These are phyloP conservation scores for Nesoenas mayeri DNA, from an alignment of 2,113 vertebrate species.

Conservation along the genomic window DNA sequence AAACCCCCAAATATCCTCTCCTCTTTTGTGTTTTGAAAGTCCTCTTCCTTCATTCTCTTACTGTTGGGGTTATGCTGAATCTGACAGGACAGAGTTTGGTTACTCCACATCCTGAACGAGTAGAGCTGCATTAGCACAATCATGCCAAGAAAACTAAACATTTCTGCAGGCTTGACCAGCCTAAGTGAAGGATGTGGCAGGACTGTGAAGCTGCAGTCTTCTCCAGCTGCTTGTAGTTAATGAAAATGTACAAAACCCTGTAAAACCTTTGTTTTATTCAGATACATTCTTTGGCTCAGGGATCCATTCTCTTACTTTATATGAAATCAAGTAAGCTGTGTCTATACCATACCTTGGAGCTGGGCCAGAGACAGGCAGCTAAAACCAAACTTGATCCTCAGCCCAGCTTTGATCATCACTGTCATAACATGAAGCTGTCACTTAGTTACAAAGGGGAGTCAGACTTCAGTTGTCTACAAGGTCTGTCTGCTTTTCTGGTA, in stretches of 20 bases:
- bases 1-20: rapidly evolving
- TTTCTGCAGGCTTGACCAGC: neutral
- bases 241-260: neutral
- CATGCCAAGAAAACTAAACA: neutral
- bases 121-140: neutral
- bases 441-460: neutral
- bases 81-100: neutral
- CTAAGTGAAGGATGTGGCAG: neutral
- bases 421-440: neutral
- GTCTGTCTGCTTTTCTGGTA: neutral
- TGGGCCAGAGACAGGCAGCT: neutral
- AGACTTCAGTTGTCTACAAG: neutral
- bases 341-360: neutral
- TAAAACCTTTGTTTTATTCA: neutral
- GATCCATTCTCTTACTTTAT: neutral
- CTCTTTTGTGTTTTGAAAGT: neutral
- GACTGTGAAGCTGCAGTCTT: neutral
- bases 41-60: neutral
- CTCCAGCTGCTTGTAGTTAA: neutral
- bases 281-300: neutral
- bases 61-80: neutral
- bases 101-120: neutral
- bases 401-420: neutral
- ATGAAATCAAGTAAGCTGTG: neutral
- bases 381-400: neutral